Conservation (phyloP, 2,888 invertebrate species). For the Agonum fuliginosum region DNA sequence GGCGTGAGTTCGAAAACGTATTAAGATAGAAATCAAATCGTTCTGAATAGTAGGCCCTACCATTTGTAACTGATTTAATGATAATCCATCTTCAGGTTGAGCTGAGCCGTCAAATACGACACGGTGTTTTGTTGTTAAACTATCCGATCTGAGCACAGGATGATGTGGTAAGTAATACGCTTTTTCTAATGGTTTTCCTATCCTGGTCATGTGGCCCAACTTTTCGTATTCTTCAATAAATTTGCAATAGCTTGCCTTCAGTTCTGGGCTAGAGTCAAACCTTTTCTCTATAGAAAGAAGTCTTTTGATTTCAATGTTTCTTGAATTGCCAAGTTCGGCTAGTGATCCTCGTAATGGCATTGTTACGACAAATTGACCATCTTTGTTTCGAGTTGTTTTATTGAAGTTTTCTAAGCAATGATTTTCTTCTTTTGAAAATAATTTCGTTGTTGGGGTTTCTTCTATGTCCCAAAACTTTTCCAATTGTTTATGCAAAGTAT, state of each 20-base stretch:
- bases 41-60: background rate
- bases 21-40: background rate
- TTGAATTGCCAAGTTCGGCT: conserved; percentile 4
- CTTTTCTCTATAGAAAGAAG: background rate
- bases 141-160: background rate
- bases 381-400: background rate
- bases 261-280: background rate
- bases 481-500: background rate
- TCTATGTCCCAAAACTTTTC: conserved; percentile 24
- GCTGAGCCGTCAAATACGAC: background rate
- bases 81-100: background rate
- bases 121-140: background rate
- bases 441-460: background rate
- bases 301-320: background rate
- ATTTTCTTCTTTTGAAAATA: background rate
- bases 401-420: background rate
- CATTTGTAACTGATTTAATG: background rate
- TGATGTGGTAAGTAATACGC: background rate
- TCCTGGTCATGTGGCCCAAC: background rate
- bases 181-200: background rate
- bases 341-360: background rate
- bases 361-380: background rate
- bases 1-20: background rate
- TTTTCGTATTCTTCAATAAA: conserved; percentile 4
- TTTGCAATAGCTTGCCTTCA: background rate